Percentiles rank a stretch among this genome's conserved stretches.
phyloP scores from a whole-genome alignment of 2,888 invertebrate genomes.

The Eustalomyia histrio region DNA sequence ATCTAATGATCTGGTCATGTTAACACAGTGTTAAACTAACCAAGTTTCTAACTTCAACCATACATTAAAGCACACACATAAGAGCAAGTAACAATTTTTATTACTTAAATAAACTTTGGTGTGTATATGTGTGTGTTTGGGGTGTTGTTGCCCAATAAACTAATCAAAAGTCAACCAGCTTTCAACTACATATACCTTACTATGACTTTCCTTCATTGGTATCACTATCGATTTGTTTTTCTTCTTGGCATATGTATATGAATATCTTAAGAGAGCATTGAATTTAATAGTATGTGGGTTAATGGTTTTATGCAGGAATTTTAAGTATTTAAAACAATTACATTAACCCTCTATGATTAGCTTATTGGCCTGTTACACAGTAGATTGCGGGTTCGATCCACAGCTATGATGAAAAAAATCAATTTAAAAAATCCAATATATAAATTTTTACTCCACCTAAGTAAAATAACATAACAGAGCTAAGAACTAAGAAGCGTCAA shows the following conservation, averaged over 20 bases:
- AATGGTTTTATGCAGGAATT: background rate
- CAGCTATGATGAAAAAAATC: too few species aligned
- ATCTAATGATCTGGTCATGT: background rate
- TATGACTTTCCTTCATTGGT: background rate
- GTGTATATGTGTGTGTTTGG: background rate
- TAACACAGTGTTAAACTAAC: background rate
- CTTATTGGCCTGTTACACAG: too few species aligned
- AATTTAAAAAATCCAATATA: too few species aligned
- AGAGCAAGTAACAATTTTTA: background rate
- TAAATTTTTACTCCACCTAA: too few species aligned
- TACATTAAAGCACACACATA: background rate
- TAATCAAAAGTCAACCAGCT: slow-evolving; percentile 16
- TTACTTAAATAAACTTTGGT: background rate
- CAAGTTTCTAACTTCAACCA: background rate
- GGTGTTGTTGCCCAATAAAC: background rate
- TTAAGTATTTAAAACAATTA: background rate
- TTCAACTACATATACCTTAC: slow-evolving; percentile 1
- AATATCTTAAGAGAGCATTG: background rate
- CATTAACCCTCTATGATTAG: too few species aligned
- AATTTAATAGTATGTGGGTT: background rate
- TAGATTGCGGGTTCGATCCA: too few species aligned
- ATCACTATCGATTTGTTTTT: background rate
- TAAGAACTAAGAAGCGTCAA: too few species aligned
- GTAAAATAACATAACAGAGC: too few species aligned
- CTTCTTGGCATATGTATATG: background rate